Evolutionary conservation across 2,797 vertebrate genomes (phyloP).

Genomic region (Sardinella longiceps): DNA sequence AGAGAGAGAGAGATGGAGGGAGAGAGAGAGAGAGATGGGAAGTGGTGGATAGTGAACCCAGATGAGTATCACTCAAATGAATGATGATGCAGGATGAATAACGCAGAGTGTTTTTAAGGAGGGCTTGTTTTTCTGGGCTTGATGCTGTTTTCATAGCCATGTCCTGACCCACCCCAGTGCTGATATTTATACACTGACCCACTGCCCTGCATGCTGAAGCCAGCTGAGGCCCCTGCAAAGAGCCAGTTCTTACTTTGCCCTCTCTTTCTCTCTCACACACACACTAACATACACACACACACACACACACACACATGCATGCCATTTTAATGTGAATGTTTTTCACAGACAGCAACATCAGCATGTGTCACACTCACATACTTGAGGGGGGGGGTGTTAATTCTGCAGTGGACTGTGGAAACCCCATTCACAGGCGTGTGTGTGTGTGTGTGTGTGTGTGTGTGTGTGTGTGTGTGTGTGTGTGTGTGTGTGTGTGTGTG

Average conservation of each 20-base stretch:
- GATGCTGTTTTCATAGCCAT: neutral
- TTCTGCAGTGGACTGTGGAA: neutral
- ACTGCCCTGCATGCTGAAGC: neutral
- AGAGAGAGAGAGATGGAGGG: too few species aligned
- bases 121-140: neutral
- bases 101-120: neutral
- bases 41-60: neutral
- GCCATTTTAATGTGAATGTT: too few species aligned
- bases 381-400: neutral
- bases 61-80: neutral
- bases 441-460: too few species aligned
- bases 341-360: too few species aligned
- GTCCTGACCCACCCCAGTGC: neutral
- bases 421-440: neutral
- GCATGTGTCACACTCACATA: neutral
- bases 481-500: too few species aligned
- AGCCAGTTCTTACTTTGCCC: neutral
- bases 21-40: neutral
- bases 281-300: conserved; percentile 8
- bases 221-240: neutral
- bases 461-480: too few species aligned
- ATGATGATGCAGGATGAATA: neutral
- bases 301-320: neutral
- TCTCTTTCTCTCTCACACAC: neutral
- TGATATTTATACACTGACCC: neutral